Percentiles rank a stretch among this genome's conserved stretches.
These are phyloP conservation scores for Agelaius phoeniceus DNA, from an alignment of 2,113 vertebrate species.

Conservation along the genomic window DNA sequence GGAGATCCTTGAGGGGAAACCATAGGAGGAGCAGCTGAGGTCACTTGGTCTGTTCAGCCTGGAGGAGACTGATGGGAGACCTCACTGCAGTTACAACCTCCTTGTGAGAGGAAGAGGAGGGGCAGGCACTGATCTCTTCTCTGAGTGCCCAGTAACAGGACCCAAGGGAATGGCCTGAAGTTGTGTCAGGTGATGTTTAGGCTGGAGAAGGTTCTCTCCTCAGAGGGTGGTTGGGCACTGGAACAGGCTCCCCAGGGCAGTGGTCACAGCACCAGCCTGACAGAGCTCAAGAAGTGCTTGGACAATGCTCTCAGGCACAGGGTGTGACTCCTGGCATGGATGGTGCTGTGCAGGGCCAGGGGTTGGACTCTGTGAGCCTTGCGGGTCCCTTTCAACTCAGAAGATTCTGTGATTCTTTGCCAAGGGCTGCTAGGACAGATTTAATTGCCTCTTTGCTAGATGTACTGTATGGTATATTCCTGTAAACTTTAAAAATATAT, in stretches of 20 bases:
- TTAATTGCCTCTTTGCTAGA: background rate
- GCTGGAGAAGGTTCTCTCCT: rapidly evolving
- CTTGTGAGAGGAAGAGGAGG: rapidly evolving
- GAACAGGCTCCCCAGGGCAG: rapidly evolving
- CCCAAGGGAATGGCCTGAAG: rapidly evolving
- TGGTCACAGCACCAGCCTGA: background rate
- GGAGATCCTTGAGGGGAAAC: background rate
- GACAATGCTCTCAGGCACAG: rapidly evolving
- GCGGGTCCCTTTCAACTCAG: background rate
- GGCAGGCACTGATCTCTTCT: background rate
- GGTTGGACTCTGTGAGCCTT: no score
- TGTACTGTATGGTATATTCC: background rate
- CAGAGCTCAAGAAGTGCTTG: rapidly evolving
- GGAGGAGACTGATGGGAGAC: background rate
- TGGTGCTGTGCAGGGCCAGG: background rate
- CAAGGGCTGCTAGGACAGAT: background rate
- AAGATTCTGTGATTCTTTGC: background rate
- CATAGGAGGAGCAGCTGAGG: background rate
- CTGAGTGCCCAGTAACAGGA: background rate
- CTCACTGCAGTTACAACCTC: background rate
- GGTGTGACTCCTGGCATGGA: background rate
- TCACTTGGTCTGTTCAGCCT: background rate
- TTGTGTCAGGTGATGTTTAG: rapidly evolving
- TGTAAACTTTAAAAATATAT: background rate
- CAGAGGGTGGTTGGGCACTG: rapidly evolving